Evolutionary conservation across 2,113 vertebrate genomes (phyloP).

Genomic region (Podiceps cristatus): DNA sequence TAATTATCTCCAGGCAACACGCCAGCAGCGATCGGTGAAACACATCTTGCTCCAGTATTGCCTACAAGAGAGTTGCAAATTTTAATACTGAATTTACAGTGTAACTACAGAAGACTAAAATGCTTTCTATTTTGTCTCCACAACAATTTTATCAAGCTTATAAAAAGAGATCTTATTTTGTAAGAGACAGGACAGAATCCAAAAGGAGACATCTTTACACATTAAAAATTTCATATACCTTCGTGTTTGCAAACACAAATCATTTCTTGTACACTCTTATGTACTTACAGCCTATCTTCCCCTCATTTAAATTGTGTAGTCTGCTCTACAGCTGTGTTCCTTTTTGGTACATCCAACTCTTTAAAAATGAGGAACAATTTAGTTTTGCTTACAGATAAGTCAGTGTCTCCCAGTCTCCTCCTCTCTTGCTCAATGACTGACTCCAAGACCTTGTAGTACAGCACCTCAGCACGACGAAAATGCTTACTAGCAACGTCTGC

Average conservation of each 20-base stretch:
- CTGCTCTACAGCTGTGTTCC: background rate
- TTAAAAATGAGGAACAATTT: background rate
- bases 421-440: constrained; percentile 89
- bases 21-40: constrained; percentile 91
- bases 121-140: background rate
- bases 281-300: background rate
- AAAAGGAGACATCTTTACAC: background rate
- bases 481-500: constrained; percentile 88
- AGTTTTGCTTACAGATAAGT: constrained; percentile 88
- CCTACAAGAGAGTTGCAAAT: constrained; percentile 72
- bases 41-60: constrained; percentile 90
- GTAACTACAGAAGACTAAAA: background rate
- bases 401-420: constrained; percentile 86
- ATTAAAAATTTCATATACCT: background rate
- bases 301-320: background rate
- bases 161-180: background rate
- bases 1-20: constrained; percentile 91
- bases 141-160: background rate
- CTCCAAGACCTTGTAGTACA: constrained; percentile 93
- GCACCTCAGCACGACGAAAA: constrained; percentile 87
- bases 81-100: background rate
- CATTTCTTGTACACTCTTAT: background rate
- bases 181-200: background rate
- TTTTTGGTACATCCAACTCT: background rate
- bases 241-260: background rate